Evolutionary conservation across 2,888 invertebrate genomes (phyloP), one percentile per base, ranked within the genome.

Genomic region (Epinotia brunnichana): DNA sequence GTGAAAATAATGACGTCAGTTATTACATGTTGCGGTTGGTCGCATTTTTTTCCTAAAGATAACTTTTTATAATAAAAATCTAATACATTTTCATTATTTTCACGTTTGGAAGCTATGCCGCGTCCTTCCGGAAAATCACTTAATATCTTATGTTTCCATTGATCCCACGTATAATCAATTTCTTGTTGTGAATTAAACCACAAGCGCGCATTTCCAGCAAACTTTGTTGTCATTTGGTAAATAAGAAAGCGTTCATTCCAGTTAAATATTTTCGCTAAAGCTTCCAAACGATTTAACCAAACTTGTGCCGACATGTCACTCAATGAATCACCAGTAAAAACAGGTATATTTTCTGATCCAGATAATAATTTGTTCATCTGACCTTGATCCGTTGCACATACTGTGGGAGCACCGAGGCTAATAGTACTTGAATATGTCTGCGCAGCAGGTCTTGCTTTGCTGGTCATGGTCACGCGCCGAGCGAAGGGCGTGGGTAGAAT

Each of bases 1-100:
- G 69, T 69, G 53, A 60, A 69, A 60, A 69, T 61, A 39, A 69
- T 61, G 24, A 69, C 60, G 35, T 69, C 69, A n/a, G n/a, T 11
- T 15, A 69, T 69, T 0, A 69, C 39, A 60, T 69, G 53, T 3
- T 69, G 60, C 0, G 51, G 35, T n/a, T 39, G 60, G 19, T 69
- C 69, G 13, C 69, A 60, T 53, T 39, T 35, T 53, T 69, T 69
- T 21, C 69, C 69, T 39, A 39, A 5, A 9, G 60, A 51, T n/a
- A 69, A 9, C 29, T 51, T 68, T 24, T 57, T 68, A n/a, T 59
- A 68, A 15, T 68, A 68, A 17, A 68, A 68, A 59, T 68, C 67
- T 48, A 60, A 13, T 2, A 60, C 60, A 9, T 53, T 60, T 53
- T 69, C 69, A 69, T 69, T 39, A 51, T 21, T 17, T 19, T 39